Conservation (phyloP, 2,797 vertebrate species). For the Zenarchopterus dispar region DNA sequence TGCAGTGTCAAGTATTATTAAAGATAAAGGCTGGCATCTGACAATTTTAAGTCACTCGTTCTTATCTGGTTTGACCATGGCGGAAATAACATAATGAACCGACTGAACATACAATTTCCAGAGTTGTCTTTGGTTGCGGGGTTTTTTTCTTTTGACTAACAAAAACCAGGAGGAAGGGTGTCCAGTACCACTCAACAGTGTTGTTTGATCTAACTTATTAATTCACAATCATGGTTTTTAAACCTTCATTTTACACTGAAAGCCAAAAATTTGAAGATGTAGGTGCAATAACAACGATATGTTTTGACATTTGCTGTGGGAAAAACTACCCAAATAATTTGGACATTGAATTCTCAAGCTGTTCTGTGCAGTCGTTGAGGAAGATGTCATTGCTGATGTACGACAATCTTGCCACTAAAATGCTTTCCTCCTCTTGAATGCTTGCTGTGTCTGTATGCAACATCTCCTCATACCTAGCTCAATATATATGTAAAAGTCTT, state of each 20-base stretch:
- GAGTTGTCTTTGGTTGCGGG: neutral
- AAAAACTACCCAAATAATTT: no score
- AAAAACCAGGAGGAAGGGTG: neutral
- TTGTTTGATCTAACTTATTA: no score
- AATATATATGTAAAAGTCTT: neutral
- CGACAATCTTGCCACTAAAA: neutral
- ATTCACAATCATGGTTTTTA: neutral
- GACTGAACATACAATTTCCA: no score
- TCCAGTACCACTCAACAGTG: neutral
- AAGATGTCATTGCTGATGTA: neutral
- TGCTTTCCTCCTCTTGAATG: neutral
- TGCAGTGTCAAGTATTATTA: neutral
- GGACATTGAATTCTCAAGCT: no score
- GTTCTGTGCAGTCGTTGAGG: neutral
- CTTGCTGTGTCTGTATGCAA: neutral
- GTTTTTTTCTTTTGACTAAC: neutral
- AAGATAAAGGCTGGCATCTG: neutral
- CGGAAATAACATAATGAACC: no score
- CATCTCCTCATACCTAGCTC: neutral
- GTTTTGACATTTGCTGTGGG: neutral
- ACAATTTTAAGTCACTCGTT: no score
- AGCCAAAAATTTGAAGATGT: fast-evolving
- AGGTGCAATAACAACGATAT: neutral
- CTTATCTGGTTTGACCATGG: no score
- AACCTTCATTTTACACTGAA: neutral